Evolutionary conservation across 1,140 invertebrate species (phyloP).

Genomic region (Gerris buenoi): DNA sequence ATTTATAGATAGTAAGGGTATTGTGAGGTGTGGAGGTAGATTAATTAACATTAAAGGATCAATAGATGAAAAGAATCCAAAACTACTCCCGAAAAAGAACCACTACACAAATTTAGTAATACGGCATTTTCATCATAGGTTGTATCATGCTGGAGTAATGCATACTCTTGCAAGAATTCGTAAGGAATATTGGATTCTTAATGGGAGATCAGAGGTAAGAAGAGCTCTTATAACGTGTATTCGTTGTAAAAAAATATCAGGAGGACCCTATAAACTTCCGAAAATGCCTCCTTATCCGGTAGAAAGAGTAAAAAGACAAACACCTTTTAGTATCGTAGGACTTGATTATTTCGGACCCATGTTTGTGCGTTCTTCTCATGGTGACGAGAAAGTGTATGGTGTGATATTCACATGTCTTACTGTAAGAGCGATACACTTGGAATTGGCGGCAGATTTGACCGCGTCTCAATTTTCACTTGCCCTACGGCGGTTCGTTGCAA

Average conservation of each 20-base stretch:
- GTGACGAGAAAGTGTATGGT: neutral
- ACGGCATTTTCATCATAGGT: neutral
- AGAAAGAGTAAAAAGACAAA: neutral
- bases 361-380: neutral
- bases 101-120: neutral
- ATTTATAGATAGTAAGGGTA: neutral
- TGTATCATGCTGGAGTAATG: neutral
- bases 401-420: neutral
- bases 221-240: neutral
- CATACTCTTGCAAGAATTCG: neutral
- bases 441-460: neutral
- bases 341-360: neutral
- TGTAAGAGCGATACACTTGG: neutral
- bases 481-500: neutral
- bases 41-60: neutral
- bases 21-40: neutral
- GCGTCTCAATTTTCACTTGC: neutral
- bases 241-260: neutral
- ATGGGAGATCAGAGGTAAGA: neutral
- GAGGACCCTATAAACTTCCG: neutral
- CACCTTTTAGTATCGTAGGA: neutral
- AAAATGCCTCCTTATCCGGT: neutral
- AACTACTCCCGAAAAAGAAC: neutral
- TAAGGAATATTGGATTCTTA: neutral
- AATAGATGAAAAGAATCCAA: neutral